phyloP scores from a whole-genome alignment of 2,888 invertebrate genomes.

The Zygaena filipendulae region DNA sequence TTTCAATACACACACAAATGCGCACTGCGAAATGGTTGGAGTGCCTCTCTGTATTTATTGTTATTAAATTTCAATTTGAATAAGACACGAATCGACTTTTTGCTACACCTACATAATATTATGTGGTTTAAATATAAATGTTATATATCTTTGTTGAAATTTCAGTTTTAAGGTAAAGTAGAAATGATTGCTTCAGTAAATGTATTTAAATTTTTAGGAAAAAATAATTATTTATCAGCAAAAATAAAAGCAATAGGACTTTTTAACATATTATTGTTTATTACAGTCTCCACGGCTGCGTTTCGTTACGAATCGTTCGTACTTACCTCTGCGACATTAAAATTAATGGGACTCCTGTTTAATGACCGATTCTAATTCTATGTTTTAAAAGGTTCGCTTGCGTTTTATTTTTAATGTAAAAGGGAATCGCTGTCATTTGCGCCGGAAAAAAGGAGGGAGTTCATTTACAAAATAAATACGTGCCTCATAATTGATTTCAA shows the following conservation, averaged over 20 bases:
- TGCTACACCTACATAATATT: conserved; percentile 1
- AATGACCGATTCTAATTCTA: conserved; percentile 36
- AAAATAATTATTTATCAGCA: too few species aligned
- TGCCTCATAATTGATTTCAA: too few species aligned
- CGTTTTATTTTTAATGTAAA: too few species aligned
- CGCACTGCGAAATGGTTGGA: conserved; percentile 31
- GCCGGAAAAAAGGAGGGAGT: too few species aligned
- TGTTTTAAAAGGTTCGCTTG: too few species aligned
- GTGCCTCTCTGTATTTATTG: conserved; percentile 24
- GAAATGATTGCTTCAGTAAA: too few species aligned
- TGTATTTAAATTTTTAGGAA: too few species aligned
- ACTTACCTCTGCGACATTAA: conserved; percentile 34
- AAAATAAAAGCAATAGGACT: too few species aligned
- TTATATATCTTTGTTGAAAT: neutral
- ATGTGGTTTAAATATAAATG: conserved; percentile 2
- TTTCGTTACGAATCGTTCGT: conserved; percentile 24
- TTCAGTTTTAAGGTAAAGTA: too few species aligned
- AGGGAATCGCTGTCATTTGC: too few species aligned
- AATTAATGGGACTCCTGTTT: conserved; percentile 35
- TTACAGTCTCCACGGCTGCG: conserved; percentile 23
- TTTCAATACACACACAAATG: conserved; percentile 51
- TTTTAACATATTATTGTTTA: too few species aligned
- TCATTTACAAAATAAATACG: too few species aligned
- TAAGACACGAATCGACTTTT: conserved; percentile 7
- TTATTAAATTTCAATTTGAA: conserved; percentile 17